Evolutionary conservation across 2,888 invertebrate species (phyloP).

Genomic region (Rotaria macrura): DNA sequence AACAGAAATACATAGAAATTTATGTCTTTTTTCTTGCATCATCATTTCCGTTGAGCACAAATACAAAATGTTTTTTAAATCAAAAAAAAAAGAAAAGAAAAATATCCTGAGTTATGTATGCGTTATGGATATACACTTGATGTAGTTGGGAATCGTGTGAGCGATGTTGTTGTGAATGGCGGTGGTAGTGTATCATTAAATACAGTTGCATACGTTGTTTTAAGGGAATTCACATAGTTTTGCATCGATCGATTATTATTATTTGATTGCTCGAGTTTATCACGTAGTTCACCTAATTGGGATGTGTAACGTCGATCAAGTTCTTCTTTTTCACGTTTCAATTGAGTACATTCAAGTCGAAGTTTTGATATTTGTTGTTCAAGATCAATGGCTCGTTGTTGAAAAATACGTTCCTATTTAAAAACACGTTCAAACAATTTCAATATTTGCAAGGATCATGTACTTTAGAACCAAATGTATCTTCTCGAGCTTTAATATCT

Average conservation of each 20-base stretch:
- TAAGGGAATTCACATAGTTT: constrained; percentile 50
- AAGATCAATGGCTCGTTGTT: neutral
- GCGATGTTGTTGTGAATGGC: neutral
- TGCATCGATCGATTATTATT: constrained; percentile 49
- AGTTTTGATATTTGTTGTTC: constrained; percentile 10
- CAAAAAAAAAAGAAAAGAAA: too few species aligned
- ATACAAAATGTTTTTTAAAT: neutral
- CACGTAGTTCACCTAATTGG: constrained; percentile 29
- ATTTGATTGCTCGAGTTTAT: constrained; percentile 47
- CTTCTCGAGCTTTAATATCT: neutral
- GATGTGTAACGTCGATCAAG: constrained; percentile 3
- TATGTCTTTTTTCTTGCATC: neutral
- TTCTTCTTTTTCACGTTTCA: constrained; percentile 15
- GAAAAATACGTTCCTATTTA: neutral
- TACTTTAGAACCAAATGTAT: neutral
- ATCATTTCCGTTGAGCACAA: neutral
- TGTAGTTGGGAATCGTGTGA: neutral
- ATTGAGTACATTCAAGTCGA: constrained; percentile 6
- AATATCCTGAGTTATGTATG: neutral
- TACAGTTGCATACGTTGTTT: constrained; percentile 48
- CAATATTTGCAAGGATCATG: neutral
- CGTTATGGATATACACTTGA: neutral
- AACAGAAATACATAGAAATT: neutral
- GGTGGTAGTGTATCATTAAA: constrained; percentile 41
- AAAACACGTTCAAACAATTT: neutral